phyloP scores from a whole-genome alignment of 2,797 vertebrate species.

The Cygnus olor region DNA sequence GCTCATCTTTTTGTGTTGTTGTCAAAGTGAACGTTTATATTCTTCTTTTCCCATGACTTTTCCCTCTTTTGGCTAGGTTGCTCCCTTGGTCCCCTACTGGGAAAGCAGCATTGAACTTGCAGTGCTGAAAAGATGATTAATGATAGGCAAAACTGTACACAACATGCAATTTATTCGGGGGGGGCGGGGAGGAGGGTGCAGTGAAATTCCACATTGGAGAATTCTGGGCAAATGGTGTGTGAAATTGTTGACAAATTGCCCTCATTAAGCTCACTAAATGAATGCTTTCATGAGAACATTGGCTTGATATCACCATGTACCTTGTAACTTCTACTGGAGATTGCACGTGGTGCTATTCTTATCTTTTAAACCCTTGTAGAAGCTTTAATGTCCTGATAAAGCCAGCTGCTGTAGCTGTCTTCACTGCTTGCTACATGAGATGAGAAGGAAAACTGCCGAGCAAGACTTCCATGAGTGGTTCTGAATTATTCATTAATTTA shows the following conservation, averaged over 20 bases:
- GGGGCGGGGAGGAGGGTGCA: slow-evolving; percentile 59
- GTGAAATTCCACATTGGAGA: slow-evolving; percentile 66
- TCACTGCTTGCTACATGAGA: not conserved
- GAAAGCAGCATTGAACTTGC: slow-evolving; percentile 69
- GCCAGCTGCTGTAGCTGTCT: slow-evolving; percentile 24
- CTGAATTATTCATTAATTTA: slow-evolving; percentile 63
- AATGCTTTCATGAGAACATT: slow-evolving; percentile 62
- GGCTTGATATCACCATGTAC: slow-evolving; percentile 56
- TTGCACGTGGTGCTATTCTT: slow-evolving; percentile 39
- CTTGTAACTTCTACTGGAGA: slow-evolving; percentile 44
- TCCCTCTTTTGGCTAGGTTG: slow-evolving; percentile 54
- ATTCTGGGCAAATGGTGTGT: slow-evolving; percentile 80
- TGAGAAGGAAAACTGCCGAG: slow-evolving; percentile 9
- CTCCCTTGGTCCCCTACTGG: slow-evolving; percentile 51
- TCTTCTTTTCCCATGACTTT: slow-evolving; percentile 61
- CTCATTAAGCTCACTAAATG: slow-evolving; percentile 78
- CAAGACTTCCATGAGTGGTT: not conserved
- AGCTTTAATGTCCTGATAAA: slow-evolving; percentile 34
- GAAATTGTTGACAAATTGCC: slow-evolving; percentile 85
- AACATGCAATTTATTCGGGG: slow-evolving; percentile 70
- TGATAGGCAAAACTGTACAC: slow-evolving; percentile 69
- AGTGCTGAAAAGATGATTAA: slow-evolving; percentile 79
- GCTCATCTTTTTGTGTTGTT: not conserved
- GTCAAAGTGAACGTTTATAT: slow-evolving; percentile 24
- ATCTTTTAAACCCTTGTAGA: slow-evolving; percentile 57